A percentile compares a stretch with the other conserved stretches of the same genome.
phyloP scores from a whole-genome alignment of 30 jellyfish, hydroid and myxozoan genomes.

The Aurelia sp. region DNA sequence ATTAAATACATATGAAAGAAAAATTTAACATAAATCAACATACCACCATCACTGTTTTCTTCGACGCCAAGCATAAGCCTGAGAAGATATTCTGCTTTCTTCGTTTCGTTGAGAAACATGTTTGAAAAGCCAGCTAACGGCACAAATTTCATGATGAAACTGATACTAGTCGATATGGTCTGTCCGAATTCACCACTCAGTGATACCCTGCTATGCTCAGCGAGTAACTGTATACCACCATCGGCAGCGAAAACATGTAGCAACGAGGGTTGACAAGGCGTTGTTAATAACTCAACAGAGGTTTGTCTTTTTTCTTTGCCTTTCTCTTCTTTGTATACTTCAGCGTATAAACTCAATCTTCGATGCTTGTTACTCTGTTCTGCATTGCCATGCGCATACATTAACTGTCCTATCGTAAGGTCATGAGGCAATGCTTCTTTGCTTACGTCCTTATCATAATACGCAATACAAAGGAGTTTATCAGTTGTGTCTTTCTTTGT shows the following conservation, averaged over 20 bases:
- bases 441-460: constrained; percentile 9
- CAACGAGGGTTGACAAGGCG: constrained; percentile 61
- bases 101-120: constrained; percentile 77
- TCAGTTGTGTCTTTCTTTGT: not conserved
- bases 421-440: constrained; percentile 63
- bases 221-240: constrained; percentile 84
- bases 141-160: constrained; percentile 53
- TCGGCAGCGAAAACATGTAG: constrained; percentile 81
- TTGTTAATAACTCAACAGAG: constrained; percentile 15
- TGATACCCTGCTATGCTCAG: constrained; percentile 50
- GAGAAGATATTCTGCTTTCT: constrained; percentile 81
- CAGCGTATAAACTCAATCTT: not conserved
- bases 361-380: not conserved
- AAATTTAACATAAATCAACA: too few species aligned
- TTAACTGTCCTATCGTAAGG: constrained; percentile 71
- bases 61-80: constrained; percentile 94
- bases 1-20: too few species aligned
- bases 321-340: not conserved
- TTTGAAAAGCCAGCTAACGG: constrained; percentile 85
- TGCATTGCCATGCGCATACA: constrained; percentile 43
- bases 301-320: constrained; percentile 3
- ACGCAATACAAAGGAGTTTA: not conserved
- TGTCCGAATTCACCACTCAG: constrained; percentile 49
- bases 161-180: constrained; percentile 30
- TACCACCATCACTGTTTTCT: constrained; percentile 90